Percentiles rank a stretch among this genome's conserved stretches.
Evolutionary conservation across 1,140 invertebrate species (phyloP).

Genomic region (Colletes gigas): DNA sequence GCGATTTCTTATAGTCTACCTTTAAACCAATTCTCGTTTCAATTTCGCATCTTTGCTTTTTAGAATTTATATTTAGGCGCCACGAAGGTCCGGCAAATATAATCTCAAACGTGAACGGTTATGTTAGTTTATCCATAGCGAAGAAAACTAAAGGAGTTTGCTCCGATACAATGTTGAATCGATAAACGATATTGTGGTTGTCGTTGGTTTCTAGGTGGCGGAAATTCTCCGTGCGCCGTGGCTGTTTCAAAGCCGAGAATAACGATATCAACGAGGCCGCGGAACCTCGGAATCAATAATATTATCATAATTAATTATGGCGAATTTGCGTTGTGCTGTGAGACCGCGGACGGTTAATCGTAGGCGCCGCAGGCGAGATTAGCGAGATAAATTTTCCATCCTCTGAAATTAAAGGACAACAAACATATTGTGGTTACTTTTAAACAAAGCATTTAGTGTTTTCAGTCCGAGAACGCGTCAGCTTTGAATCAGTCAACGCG

Average conservation of each 20-base stretch:
- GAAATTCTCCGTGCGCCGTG: slow-evolving; percentile 14
- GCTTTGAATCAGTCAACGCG: not conserved
- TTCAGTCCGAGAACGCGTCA: not conserved
- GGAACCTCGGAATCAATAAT: slow-evolving; percentile 33
- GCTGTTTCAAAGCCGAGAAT: not conserved
- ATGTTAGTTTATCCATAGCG: too few relatives aligned
- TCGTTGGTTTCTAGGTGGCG: slow-evolving; percentile 22
- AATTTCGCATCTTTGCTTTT: too few relatives aligned
- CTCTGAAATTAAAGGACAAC: not conserved
- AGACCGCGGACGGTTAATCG: slow-evolving; percentile 15
- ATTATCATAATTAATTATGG: slow-evolving; percentile 47
- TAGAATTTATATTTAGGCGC: too few relatives aligned
- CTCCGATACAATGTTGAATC: not conserved
- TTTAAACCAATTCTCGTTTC: too few relatives aligned
- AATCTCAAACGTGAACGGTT: too few relatives aligned
- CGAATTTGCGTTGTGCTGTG: slow-evolving; percentile 11
- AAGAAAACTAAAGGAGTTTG: not conserved
- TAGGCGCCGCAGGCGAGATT: not conserved
- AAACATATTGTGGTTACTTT: not conserved
- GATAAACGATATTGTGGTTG: slow-evolving; percentile 37
- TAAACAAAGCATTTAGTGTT: not conserved
- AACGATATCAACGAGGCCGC: slow-evolving; percentile 35
- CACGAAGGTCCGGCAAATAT: too few relatives aligned
- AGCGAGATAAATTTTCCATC: not conserved
- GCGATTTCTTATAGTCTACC: too few relatives aligned